phyloP scores from a whole-genome alignment of 2,113 vertebrate species.

The Bufo gargarizans region DNA sequence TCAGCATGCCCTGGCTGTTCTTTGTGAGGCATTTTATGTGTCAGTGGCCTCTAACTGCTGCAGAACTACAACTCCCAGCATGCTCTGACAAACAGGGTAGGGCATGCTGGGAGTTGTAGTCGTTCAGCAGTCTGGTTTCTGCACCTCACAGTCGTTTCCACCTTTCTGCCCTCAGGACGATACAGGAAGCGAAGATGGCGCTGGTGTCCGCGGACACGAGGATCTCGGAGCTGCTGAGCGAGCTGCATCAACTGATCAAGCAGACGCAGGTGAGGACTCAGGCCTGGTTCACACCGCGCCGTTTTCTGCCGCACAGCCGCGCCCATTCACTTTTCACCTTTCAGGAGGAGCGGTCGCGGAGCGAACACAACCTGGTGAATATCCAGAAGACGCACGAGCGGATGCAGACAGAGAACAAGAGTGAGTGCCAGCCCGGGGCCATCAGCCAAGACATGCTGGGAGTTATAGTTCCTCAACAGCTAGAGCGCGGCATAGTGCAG shows the following conservation, averaged over 20 bases:
- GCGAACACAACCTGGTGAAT: constrained; percentile 91
- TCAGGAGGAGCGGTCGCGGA: constrained; percentile 88
- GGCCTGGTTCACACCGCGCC: not conserved
- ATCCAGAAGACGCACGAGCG: constrained; percentile 93
- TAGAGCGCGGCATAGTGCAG: too few relatives aligned
- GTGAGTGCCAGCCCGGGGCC: constrained; percentile 67
- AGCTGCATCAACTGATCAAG: constrained; percentile 90
- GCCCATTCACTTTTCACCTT: not conserved
- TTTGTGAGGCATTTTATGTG: too few relatives aligned
- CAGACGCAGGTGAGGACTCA: constrained; percentile 82
- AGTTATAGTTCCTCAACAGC: not conserved
- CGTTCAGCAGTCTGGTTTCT: too few relatives aligned
- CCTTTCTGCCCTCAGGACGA: not conserved
- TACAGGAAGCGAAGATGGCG: constrained; percentile 66
- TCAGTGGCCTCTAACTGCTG: not conserved
- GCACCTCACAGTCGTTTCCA: too few relatives aligned
- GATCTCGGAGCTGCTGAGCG: constrained; percentile 86
- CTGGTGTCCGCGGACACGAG: constrained; percentile 86
- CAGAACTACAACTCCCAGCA: not conserved
- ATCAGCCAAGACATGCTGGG: not conserved
- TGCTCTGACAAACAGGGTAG: too few relatives aligned
- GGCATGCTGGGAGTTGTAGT: too few relatives aligned
- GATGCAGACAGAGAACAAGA: constrained; percentile 94
- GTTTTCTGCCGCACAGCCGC: too few relatives aligned
- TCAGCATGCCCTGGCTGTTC: not conserved